Percentiles rank a stretch among this genome's conserved stretches.
These are phyloP conservation scores for Myotis pilosus DNA, from an alignment of 2,797 vertebrate genomes.

Conservation along the genomic window DNA sequence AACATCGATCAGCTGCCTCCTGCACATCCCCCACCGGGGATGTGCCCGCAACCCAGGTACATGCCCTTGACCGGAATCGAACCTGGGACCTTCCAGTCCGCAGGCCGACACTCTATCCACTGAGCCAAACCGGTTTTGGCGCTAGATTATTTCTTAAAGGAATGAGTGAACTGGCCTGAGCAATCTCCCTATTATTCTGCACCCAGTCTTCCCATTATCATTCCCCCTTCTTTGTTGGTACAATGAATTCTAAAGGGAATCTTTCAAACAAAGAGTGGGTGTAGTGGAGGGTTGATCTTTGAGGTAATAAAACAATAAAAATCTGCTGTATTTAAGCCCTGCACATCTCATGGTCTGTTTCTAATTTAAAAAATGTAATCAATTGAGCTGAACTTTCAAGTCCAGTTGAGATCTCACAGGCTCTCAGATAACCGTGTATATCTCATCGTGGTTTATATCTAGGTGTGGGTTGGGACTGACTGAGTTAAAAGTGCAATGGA, in stretches of 20 bases:
- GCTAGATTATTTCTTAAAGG: neutral
- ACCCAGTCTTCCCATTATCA: neutral
- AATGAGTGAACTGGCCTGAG: neutral
- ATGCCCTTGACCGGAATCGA: no score
- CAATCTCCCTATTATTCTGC: neutral
- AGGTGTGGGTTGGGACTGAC: neutral
- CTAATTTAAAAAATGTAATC: conserved; percentile 4
- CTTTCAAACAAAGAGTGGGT: neutral
- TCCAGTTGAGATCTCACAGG: neutral
- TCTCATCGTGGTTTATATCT: neutral
- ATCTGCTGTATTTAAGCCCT: neutral
- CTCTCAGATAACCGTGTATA: neutral
- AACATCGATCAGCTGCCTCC: no score
- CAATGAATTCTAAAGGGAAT: conserved; percentile 8
- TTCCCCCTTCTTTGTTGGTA: neutral
- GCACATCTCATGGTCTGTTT: neutral
- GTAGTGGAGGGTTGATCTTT: neutral
- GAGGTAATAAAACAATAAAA: neutral
- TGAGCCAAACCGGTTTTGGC: no score
- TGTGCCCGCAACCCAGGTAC: no score
- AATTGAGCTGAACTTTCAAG: neutral
- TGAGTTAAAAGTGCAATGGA: neutral
- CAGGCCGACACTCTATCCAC: no score
- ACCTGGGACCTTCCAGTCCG: no score
- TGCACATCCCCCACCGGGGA: no score